Evolutionary conservation across 1,140 invertebrate species (phyloP), one percentile per base, ranked within the genome.

Genomic region (Tetraneura akinire): DNA sequence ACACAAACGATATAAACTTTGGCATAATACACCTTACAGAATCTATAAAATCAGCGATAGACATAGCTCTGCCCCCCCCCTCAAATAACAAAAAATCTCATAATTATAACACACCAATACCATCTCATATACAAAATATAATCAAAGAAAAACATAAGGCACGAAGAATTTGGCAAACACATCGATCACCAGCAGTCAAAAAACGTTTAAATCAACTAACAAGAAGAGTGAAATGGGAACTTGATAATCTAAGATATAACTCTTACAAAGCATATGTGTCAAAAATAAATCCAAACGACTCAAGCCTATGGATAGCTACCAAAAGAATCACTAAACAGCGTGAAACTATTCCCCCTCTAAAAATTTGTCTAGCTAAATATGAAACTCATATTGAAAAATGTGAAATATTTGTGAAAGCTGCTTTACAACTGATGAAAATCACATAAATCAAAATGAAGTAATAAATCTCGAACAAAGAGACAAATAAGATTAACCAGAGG

Each of bases 171-270:
- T 71, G 68, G 68, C 68, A 49, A 71, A 6, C 11, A 42, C 11
- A 14, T 6, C 11, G 42, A 49, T 16, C 32, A 14, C 11, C 18
- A 71, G 37, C 3, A 45, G 13, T 71, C 13, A 71, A 71, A 71
- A 71, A 71, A 42, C 68, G 45, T 6, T 49, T 71, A 45, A 47
- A 71, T n/a, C 45, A 21, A 42, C 18, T 71, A 42, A 71, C 68
- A 49, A 14, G 37, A 42, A 6, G 68, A 42, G 45, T 71, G 1
- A 71, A 71, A 49, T 45, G 45, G 42, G 68, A 71, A 71, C 68
- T 45, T 11, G 68, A 42, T 49, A 71, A 71, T 13, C 10, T 16
- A 16, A 71, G 68, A 42, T 45, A 6, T 42, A 71, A 71, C 18
- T 45, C 37, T 71, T 71, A 45, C 68, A 49, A 71, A n/a, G 18